A percentile compares a stretch with the other conserved stretches of the same genome.
These are phyloP conservation scores for Amblyraja radiata DNA, from an alignment of 2,797 vertebrate genomes.

Conservation along the genomic window DNA sequence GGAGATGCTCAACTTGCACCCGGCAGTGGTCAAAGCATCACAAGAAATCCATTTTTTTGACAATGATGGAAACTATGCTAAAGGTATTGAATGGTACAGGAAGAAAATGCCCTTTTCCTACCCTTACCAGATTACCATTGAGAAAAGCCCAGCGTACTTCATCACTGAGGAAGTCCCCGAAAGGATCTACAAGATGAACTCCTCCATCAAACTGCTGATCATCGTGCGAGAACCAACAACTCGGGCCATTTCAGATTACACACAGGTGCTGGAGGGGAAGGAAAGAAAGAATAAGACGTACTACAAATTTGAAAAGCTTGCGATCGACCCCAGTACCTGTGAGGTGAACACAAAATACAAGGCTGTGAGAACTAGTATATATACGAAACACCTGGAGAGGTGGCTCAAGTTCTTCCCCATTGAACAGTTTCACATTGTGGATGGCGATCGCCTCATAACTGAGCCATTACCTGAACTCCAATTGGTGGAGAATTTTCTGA, in stretches of 20 bases:
- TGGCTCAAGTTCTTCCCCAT: constrained; percentile 92
- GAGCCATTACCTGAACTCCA: constrained; percentile 88
- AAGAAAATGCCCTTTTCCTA: constrained; percentile 95
- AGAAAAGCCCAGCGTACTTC: constrained; percentile 93
- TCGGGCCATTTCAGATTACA: constrained; percentile 90
- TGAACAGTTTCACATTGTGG: constrained; percentile 88
- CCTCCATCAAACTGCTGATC: constrained; percentile 87
- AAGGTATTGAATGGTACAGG: constrained; percentile 86
- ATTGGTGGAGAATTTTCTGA: constrained; percentile 84
- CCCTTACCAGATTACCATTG: constrained; percentile 89
- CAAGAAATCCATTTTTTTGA: constrained; percentile 97
- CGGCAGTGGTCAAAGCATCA: constrained; percentile 88
- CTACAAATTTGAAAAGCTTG: constrained; percentile 88
- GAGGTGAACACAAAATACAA: constrained; percentile 97
- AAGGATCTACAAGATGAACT: constrained; percentile 96
- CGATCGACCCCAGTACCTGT: constrained; percentile 76
- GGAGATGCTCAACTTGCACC: constrained; percentile 93
- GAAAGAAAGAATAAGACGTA: constrained; percentile 95
- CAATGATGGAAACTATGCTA: constrained; percentile 86
- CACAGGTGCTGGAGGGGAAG: constrained; percentile 90
- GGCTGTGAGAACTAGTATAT: constrained; percentile 89
- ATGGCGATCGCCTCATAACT: constrained; percentile 83
- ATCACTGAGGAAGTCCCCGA: constrained; percentile 93
- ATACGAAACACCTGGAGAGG: constrained; percentile 88
- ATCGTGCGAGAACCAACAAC: constrained; percentile 92